Base-by-base conservation (phyloP, 2,888 invertebrate genomes). In the Drosophila fulvimacula region DNA sequence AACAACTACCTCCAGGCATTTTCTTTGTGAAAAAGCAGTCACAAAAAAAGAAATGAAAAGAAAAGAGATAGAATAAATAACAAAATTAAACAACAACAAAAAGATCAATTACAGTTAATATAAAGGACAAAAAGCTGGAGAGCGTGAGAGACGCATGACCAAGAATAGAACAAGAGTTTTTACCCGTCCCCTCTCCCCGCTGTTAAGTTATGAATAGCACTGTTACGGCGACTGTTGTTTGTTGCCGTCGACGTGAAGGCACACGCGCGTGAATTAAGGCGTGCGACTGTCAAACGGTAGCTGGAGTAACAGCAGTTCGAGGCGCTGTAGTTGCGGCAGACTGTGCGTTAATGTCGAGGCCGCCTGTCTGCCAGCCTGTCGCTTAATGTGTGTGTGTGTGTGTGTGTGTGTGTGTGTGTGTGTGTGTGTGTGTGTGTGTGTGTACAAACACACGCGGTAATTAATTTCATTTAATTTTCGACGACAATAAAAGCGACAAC, bases 391-490 rank as follows among this genome's bases (percentile, higher is more conserved):
- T 21, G 24, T 44, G 13, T n/a, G 24, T 24, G 44, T 4, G 24
- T 15, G 24, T 15, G 24, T 42, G 51, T 5, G 39, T 58, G 62
- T 65, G 58, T 17, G 46, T 52, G 41, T 71, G 36, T 5, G 44
- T 61, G 41, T 36, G 38, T 46, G 49, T 61, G 34, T 58, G 19
- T 41, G 39, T 42, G 34, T 52, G 36, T 38, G 7, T 52, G 39
- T 74, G 38, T 73, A 75, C 66, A 82, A 80, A 74, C 86, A 80
- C 76, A 79, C 66, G 83, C 81, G 55, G 88, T 84, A 84, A 84
- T 84, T 84, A 84, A 84, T 84, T 84, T 88, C 88, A 84, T 88
- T 84, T 84, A 84, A 84, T 84, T 84, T 84, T 86, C 88, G 83
- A 79, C 81, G 79, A 84, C 86, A 88, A 84, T 86, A 81, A 86